Evolutionary conservation across 1,140 invertebrate genomes (phyloP).

Genomic region (Calycopis cecrops): DNA sequence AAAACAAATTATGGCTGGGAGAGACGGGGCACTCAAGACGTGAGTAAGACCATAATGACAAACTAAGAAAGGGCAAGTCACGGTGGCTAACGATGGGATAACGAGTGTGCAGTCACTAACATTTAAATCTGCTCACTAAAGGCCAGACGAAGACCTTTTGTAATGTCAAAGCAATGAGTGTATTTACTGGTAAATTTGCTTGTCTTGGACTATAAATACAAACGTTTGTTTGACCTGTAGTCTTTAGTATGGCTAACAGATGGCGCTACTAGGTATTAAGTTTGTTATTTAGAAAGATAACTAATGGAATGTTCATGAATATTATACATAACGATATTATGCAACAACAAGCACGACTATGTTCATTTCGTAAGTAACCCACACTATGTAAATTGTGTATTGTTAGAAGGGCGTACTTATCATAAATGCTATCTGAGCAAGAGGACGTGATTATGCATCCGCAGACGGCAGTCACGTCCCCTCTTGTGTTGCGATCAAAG

Average conservation of each 20-base stretch:
- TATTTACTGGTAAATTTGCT: constrained; percentile 30
- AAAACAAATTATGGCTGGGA: constrained; percentile 43
- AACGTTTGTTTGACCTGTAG: constrained; percentile 2
- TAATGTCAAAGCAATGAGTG: constrained; percentile 32
- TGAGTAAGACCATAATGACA: constrained; percentile 39
- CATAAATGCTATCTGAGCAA: background rate
- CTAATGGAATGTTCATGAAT: no score
- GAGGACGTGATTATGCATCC: constrained; percentile 6
- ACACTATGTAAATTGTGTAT: no score
- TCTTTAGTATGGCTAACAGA: background rate
- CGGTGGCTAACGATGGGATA: constrained; percentile 41
- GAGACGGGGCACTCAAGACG: constrained; percentile 38
- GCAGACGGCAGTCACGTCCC: constrained; percentile 1
- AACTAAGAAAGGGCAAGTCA: constrained; percentile 40
- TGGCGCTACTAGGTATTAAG: background rate
- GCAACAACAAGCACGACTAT: no score
- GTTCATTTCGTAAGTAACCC: no score
- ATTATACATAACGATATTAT: no score
- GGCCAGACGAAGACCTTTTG: constrained; percentile 28
- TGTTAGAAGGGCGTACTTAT: no score
- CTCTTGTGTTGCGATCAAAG: constrained; percentile 1
- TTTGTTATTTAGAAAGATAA: no score
- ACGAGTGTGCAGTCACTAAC: constrained; percentile 36
- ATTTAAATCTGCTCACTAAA: constrained; percentile 37
- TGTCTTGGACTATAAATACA: constrained; percentile 21